Percentiles rank a stretch among this genome's conserved stretches.
Evolutionary conservation across 2,888 invertebrate genomes (phyloP).

Genomic region (Agelastica alni): DNA sequence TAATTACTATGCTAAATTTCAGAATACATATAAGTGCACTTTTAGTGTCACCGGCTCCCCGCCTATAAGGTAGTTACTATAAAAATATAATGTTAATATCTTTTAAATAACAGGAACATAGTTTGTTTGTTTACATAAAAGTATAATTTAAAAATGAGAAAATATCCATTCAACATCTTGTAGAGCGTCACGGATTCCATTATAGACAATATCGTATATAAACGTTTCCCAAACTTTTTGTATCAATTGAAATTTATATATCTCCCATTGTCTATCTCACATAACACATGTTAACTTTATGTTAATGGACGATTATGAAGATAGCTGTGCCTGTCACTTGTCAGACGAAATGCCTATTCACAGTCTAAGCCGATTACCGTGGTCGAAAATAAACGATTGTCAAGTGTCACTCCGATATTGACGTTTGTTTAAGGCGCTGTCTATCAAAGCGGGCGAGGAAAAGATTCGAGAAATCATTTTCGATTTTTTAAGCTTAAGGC

Average conservation of each 20-base stretch:
- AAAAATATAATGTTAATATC: no score
- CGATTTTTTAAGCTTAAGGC: not conserved
- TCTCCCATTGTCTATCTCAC: conserved; percentile 30
- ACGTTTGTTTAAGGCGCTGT: conserved; percentile 36
- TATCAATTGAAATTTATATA: conserved; percentile 30
- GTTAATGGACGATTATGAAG: conserved; percentile 33
- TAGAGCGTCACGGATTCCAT: no score
- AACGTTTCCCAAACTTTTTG: conserved; percentile 26
- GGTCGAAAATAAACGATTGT: conserved; percentile 34
- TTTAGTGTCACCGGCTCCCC: no score
- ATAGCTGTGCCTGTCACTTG: conserved; percentile 32
- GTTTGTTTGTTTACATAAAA: no score
- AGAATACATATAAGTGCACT: no score
- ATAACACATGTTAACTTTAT: conserved; percentile 33
- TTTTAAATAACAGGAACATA: no score
- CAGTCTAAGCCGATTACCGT: conserved; percentile 33
- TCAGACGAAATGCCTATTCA: conserved; percentile 34
- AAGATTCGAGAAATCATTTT: conserved; percentile 5
- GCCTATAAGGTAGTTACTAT: no score
- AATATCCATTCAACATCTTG: no score
- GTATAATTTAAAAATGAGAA: no score
- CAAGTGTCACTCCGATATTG: conserved; percentile 32
- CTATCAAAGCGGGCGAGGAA: conserved; percentile 22
- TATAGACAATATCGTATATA: conserved; percentile 29
- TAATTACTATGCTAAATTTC: no score